Percentiles rank a stretch among this genome's conserved stretches.
Conservation (phyloP, 2,797 vertebrate species). For the Echeneis naucrates region DNA sequence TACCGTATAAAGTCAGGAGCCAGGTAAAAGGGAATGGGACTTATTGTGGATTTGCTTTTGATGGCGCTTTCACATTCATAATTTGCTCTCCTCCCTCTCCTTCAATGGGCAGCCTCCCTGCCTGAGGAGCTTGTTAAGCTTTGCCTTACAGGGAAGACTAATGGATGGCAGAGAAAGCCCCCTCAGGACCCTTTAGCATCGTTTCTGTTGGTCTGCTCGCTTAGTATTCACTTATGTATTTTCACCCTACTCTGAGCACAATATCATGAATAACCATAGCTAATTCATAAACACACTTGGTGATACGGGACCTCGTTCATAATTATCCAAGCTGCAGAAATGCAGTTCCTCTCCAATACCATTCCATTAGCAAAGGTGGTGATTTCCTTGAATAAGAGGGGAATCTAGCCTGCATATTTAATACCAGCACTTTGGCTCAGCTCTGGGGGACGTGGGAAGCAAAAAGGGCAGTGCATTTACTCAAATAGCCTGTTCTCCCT, state of each 20-base stretch:
- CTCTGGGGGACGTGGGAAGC: conserved; percentile 47
- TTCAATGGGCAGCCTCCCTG: conserved; percentile 68
- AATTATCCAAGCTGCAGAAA: conserved; percentile 70
- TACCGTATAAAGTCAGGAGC: conserved; percentile 19
- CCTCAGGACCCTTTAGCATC: conserved; percentile 83
- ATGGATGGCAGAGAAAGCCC: conserved; percentile 79
- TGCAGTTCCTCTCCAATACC: conserved; percentile 59
- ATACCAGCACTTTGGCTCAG: conserved; percentile 57
- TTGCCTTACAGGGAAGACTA: conserved; percentile 81
- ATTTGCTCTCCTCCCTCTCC: conserved; percentile 62
- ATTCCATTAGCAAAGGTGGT: conserved; percentile 75
- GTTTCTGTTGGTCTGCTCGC: conserved; percentile 79
- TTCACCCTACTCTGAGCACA: conserved; percentile 79
- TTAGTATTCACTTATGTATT: conserved; percentile 84
- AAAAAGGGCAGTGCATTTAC: conserved; percentile 67
- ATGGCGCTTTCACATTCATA: conserved; percentile 59
- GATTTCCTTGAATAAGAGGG: conserved; percentile 72
- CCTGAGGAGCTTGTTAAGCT: conserved; percentile 78
- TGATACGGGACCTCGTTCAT: conserved; percentile 75
- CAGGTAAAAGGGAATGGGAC: conserved; percentile 18
- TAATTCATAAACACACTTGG: conserved; percentile 83
- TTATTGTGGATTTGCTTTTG: conserved; percentile 56
- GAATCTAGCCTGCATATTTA: conserved; percentile 71
- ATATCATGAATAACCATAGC: conserved; percentile 79
- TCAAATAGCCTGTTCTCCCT: conserved; percentile 55